Conservation (phyloP, 2,888 invertebrate species). For the Bombylius discolor region DNA sequence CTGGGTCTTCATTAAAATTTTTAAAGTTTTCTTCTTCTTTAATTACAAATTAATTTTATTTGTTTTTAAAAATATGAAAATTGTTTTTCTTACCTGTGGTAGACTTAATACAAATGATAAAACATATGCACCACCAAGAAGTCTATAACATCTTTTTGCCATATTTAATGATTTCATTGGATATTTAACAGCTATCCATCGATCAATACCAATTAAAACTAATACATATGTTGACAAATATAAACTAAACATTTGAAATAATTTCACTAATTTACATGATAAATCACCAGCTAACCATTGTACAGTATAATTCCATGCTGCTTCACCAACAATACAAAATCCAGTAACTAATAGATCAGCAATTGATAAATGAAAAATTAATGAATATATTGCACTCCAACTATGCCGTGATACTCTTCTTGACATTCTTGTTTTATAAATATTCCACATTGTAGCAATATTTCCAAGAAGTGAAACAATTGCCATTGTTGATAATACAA, state of each 20-base stretch:
- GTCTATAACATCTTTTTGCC: conserved; percentile 51
- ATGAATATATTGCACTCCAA: conserved; percentile 59
- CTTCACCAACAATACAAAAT: conserved; percentile 69
- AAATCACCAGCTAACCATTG: conserved; percentile 68
- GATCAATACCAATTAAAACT: conserved; percentile 68
- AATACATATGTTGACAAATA: conserved; percentile 72
- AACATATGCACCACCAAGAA: conserved; percentile 57
- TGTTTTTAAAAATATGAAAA: too few relatives aligned
- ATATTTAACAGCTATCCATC: conserved; percentile 68
- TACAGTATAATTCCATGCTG: conserved; percentile 67
- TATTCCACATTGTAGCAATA: conserved; percentile 62
- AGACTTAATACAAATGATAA: conserved; percentile 60
- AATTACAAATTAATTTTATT: too few relatives aligned
- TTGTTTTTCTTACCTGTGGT: conserved; percentile 52
- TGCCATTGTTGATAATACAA: conserved; percentile 56
- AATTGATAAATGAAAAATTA: conserved; percentile 69
- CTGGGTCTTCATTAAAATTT: too few relatives aligned
- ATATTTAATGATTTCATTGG: conserved; percentile 60
- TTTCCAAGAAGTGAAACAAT: conserved; percentile 61
- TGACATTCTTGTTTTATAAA: conserved; percentile 48
- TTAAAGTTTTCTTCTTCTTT: too few relatives aligned
- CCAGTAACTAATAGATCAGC: conserved; percentile 70
- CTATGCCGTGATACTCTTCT: conserved; percentile 45
- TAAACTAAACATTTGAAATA: conserved; percentile 66
- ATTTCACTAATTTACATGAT: conserved; percentile 68